Evolutionary conservation across 2,113 vertebrate species (phyloP), one percentile per base, ranked within the genome.

Genomic region (Scalopus aquaticus): DNA sequence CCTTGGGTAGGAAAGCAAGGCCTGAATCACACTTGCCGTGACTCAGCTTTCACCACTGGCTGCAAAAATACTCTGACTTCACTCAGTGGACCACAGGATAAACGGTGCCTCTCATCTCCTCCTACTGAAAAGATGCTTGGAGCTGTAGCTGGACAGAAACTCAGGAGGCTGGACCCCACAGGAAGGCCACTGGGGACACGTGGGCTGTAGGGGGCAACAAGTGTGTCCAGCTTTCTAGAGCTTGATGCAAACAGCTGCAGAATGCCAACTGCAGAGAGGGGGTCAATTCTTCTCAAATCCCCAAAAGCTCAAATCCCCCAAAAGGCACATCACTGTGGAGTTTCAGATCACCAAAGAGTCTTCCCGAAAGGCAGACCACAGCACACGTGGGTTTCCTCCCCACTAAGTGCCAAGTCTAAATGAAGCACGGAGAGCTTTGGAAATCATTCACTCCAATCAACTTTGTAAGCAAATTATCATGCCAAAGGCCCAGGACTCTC

Each of bases 11-110:
- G 73, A 93, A 93, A 90, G 42, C 85, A 88, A 90, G 42, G 82
- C 69, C 86, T 97, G 91, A 95, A 94, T 95, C 93, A 89, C 79
- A 83, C 67, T 70, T 95, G 89, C 37, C 94, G 90, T 95, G 96
- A 95, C 80, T 92, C 88, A 65, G 88, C 84, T 93, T 87, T 49
- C 64, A 95, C 35, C n/a, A 49, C 73, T 78, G 96, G 91, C 64
- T 96, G 73, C 72, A 94, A 93, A 96, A 95, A 97, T 90, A 95
- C 42, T 79, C 91, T 92, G 90, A 96, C 80, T 94, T 97, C 88
- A 92, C 64, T 83, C 70, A 67, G 60, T 74, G 3, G 44, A 93
- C 76, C 76, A 54, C 60, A 91, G 91, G 93, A 94, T 42, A 87
- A 84, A 91, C 64, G 39, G 30, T 80, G 83, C 74, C 58, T 94